Base-by-base conservation (phyloP, 30 jellyfish, hydroid and myxozoan species). In the Hydractinia symbiolongicarpus region DNA sequence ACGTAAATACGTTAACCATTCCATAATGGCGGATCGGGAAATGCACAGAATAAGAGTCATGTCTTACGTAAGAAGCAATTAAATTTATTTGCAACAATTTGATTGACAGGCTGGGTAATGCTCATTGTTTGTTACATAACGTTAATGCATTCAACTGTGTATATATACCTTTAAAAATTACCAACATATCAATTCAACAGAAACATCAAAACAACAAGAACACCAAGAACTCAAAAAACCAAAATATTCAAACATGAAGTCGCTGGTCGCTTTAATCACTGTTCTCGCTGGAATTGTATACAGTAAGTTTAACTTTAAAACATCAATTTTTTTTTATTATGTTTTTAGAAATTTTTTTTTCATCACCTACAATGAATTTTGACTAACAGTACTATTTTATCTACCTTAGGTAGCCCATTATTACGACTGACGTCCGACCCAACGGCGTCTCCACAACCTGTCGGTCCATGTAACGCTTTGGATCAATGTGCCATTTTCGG, bases 241-340 rank as follows among this genome's bases (percentile, higher is more conserved):
- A 58, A 58, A 58, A 64, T n/a, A n/a, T 51, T 64, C 74, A 6
- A 64, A 6, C 74, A 64, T n/a, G 74, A 6, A n/a, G 74, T n/a
- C 74, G 74, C 74, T 64, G 74, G 74, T 51, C 74, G 74, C 40
- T 64, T 51, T 64, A n/a, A 13, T 2, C 40, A 64, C 40, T 51
- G 19, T 64, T 64, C 74, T 64, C 40, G 74, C 74, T 64, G 74
- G 74, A n/a, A n/a, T 64, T 51, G 74, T 51, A 7, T 6, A 64
- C 19, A 13, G 74, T 64, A 64, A 64, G 74, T 64, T 6, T 6
- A 7, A n/a, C 19, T 58, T 11, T 4, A 58, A 58, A 58, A 58
- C 15, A 58, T 58, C 69, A 58, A 16, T 58, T 58, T 0, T 1
- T 9, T 58, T 58, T 13, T 16, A 16, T 11, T 16, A 58, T 58